Conservation (phyloP, 2,888 invertebrate species). For the Fabriciana adippe region DNA sequence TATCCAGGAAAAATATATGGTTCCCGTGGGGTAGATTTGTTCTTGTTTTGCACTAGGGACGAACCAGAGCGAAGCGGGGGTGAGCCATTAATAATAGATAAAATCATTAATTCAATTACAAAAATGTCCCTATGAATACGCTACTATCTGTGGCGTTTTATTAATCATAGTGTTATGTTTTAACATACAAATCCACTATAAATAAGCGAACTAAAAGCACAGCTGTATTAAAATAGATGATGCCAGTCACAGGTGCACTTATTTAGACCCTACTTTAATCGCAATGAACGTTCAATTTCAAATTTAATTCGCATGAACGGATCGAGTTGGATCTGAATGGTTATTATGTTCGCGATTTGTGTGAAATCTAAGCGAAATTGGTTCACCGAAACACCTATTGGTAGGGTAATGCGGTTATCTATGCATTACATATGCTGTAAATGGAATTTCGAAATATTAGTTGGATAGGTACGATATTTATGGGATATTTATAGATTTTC, state of each 20-base stretch:
- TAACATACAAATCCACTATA: neutral
- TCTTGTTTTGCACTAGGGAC: too few species aligned
- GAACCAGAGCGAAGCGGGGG: too few species aligned
- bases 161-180: neutral
- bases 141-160: too few species aligned
- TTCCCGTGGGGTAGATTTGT: too few species aligned
- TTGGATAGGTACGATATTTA: neutral
- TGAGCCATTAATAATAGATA: too few species aligned
- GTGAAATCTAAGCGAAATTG: slow-evolving; percentile 36
- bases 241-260: slow-evolving; percentile 23
- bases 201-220: neutral
- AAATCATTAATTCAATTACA: too few species aligned
- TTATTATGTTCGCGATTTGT: slow-evolving; percentile 37
- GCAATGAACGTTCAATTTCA: slow-evolving; percentile 32
- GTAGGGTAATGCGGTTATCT: slow-evolving; percentile 30
- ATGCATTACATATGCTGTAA: slow-evolving; percentile 29
- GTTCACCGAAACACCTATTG: slow-evolving; percentile 36
- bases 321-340: slow-evolving; percentile 36
- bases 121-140: too few species aligned
- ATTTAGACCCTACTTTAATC: slow-evolving; percentile 27
- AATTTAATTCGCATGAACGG: slow-evolving; percentile 39
- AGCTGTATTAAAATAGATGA: slow-evolving; percentile 10
- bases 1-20: too few species aligned
- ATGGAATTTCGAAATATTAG: slow-evolving; percentile 12
- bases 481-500: slow-evolving; percentile 3